Evolutionary conservation across 23 tunicate genomes (phyloP), one percentile per base, ranked within the genome.

Genomic region (Corella eumyota): DNA sequence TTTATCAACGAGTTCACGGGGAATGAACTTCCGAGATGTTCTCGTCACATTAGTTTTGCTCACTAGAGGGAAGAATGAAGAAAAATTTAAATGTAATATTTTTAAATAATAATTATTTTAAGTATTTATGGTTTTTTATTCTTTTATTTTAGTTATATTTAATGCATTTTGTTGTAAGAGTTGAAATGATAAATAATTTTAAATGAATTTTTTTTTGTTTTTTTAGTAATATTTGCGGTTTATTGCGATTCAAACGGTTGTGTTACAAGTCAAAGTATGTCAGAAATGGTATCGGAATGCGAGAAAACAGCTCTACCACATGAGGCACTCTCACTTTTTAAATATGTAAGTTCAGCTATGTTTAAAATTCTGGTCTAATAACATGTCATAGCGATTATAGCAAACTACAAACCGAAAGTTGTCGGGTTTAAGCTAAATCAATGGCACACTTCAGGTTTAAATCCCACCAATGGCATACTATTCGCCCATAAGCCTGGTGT

Each of bases 241-340:
- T 88, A 88, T 37, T 77, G 81, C 37, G 96, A 88, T 58, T 68
- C 78, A 4, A 36, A 52, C 48, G 69, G 65, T 22, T 23, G 60
- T 2, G 88, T 88, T 2, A 88, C 96, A 32, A 72, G 96, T 35
- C 38, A 61, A 62, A 78, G 88, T 45, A 88, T 88, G 96, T 85
- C 96, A 2, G 34, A 52, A 32, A 88, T 88, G 96, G 79, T 78
- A 15, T 59, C 60, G 11, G 88, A 77, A 1, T 88, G 96, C 36
- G 96, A 88, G 62, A 84, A 84, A 25, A 88, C 96, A 17, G 88
- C 96, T 24, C 66, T 88, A 26, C 96, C 96, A 3, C 80, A 77
- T 72, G 96, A 73, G 62, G 88, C 96, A 25, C 66, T 60, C 36
- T 48, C 57, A n/a, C 66, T 86, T 33, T 86, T 86, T 47, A 73